phyloP scores from a whole-genome alignment of 1,140 invertebrate genomes.

The Neelides sp. region DNA sequence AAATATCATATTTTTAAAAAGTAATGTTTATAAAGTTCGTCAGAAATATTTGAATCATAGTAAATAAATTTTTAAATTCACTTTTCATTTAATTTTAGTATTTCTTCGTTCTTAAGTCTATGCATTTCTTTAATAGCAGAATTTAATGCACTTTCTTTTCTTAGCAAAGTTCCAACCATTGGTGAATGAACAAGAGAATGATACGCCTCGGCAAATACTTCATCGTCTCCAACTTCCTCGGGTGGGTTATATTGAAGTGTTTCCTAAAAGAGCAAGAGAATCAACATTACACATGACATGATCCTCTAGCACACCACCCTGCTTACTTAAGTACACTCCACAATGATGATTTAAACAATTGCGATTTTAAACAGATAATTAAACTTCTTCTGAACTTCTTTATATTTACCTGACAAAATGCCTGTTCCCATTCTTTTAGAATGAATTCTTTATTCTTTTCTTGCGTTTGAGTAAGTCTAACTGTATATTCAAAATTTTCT shows the following conservation, averaged over 20 bases:
- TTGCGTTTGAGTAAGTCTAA: slow-evolving; percentile 42
- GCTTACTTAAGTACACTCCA: too few species aligned
- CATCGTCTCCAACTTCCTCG: slow-evolving; percentile 57
- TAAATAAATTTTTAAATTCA: slow-evolving; percentile 6
- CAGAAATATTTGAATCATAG: not conserved
- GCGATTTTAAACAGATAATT: too few species aligned
- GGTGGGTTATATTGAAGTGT: slow-evolving; percentile 38
- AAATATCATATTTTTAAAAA: slow-evolving; percentile 23
- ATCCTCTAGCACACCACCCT: not conserved
- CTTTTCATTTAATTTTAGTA: slow-evolving; percentile 24
- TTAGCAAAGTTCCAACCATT: slow-evolving; percentile 58
- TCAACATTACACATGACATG: not conserved
- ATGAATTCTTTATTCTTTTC: slow-evolving; percentile 51
- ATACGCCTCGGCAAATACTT: slow-evolving; percentile 65
- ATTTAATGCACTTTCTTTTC: slow-evolving; percentile 56
- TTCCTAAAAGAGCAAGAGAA: slow-evolving; percentile 26
- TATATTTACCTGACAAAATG: slow-evolving; percentile 52
- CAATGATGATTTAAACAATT: too few species aligned
- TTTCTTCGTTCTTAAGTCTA: slow-evolving; percentile 22
- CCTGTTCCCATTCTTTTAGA: slow-evolving; percentile 53
- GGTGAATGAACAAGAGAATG: slow-evolving; percentile 69
- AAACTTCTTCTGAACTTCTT: too few species aligned
- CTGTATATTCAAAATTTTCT: slow-evolving; percentile 42
- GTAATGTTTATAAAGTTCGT: not conserved
- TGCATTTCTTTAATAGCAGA: slow-evolving; percentile 35